Percentiles rank a stretch among this genome's conserved stretches.
Conservation (phyloP, 2,113 vertebrate species). For the Seriola dumerili region DNA sequence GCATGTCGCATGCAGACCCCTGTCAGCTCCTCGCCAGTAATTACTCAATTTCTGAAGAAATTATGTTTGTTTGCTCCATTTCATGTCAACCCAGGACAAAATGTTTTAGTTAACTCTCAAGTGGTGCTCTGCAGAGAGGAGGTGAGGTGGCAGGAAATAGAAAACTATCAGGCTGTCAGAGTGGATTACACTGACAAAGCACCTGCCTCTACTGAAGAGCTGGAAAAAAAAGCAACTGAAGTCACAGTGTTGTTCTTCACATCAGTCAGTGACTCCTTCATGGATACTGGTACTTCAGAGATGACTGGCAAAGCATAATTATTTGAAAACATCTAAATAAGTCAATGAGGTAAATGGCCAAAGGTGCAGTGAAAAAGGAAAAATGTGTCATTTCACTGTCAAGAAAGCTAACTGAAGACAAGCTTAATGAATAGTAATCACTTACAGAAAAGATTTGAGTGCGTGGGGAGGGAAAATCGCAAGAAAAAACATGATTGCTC, state of each 20-base stretch:
- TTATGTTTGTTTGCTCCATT: constrained; percentile 65
- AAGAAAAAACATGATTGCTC: neutral
- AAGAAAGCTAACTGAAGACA: constrained; percentile 31
- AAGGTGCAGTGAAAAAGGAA: constrained; percentile 38
- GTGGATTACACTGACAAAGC: constrained; percentile 69
- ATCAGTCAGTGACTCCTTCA: constrained; percentile 35
- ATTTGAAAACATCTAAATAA: constrained; percentile 65
- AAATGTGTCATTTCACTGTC: constrained; percentile 64
- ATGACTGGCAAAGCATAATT: constrained; percentile 55
- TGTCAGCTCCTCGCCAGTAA: constrained; percentile 53
- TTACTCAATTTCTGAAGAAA: constrained; percentile 52
- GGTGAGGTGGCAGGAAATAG: constrained; percentile 74
- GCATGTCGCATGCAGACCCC: constrained; percentile 27
- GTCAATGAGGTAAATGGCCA: constrained; percentile 11
- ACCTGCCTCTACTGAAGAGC: constrained; percentile 38
- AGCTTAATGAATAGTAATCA: constrained; percentile 60
- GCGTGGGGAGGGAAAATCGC: constrained; percentile 8
- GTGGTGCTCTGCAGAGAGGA: constrained; percentile 45
- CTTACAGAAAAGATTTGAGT: neutral
- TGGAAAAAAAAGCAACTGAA: constrained; percentile 47
- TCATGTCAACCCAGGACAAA: constrained; percentile 57
- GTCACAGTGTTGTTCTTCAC: constrained; percentile 50
- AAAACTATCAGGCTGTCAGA: constrained; percentile 74
- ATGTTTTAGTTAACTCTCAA: constrained; percentile 59
- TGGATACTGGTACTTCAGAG: constrained; percentile 31